A percentile compares a stretch with the other conserved stretches of the same genome.
Evolutionary conservation across 1,140 invertebrate genomes (phyloP).

Genomic region (Trachymyrmex septentrionalis): DNA sequence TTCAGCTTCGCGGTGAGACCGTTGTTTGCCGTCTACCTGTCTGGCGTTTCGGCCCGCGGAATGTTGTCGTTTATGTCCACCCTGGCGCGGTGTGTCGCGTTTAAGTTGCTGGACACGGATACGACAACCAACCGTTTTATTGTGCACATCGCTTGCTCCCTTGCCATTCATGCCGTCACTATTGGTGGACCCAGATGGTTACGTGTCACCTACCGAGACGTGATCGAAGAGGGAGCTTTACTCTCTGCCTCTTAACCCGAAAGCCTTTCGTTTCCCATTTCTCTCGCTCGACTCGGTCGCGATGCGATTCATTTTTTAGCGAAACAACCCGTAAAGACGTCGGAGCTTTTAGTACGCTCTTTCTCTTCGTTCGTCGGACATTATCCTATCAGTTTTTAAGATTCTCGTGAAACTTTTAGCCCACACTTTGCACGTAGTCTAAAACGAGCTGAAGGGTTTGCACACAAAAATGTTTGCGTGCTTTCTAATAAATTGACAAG

Average conservation of each 20-base stretch:
- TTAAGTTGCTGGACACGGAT: slow-evolving; percentile 68
- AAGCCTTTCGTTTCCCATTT: slow-evolving; percentile 56
- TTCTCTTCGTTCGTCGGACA: neutral
- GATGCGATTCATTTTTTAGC: slow-evolving; percentile 47
- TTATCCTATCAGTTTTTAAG: slow-evolving; percentile 52
- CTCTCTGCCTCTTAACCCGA: slow-evolving; percentile 50
- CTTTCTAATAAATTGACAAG: slow-evolving; percentile 49
- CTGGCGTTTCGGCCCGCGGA: slow-evolving; percentile 70
- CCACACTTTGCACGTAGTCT: neutral
- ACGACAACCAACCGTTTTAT: slow-evolving; percentile 72
- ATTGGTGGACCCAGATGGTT: neutral
- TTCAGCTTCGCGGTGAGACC: slow-evolving; percentile 73
- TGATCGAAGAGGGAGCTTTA: slow-evolving; percentile 72
- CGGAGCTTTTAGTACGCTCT: slow-evolving; percentile 32
- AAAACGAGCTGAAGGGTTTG: neutral
- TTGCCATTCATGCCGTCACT: neutral
- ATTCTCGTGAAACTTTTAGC: slow-evolving; percentile 37
- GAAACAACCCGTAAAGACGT: slow-evolving; percentile 21
- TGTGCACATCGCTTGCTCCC: slow-evolving; percentile 65
- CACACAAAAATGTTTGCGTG: slow-evolving; percentile 15
- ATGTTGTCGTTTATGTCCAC: slow-evolving; percentile 69
- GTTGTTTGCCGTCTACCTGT: slow-evolving; percentile 79
- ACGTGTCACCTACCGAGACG: slow-evolving; percentile 65
- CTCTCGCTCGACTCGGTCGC: neutral
- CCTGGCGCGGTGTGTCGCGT: neutral